Conservation (phyloP, 1,140 invertebrate species). For the Caenorhabditis remanei region DNA sequence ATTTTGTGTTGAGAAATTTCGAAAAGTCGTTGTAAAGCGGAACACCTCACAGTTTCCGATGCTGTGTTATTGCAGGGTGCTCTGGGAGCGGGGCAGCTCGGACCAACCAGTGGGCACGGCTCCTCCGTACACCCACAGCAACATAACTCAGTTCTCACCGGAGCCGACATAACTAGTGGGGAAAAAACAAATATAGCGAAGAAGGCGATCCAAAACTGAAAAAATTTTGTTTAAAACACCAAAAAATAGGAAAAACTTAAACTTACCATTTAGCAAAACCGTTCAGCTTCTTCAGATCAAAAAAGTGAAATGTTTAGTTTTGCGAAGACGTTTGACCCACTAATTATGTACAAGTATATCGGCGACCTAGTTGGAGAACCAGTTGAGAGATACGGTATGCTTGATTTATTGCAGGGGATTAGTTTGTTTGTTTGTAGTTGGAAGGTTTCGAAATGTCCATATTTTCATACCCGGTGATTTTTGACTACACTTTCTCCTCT, state of each 20-base stretch:
- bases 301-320: neutral
- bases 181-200: neutral
- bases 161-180: neutral
- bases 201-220: neutral
- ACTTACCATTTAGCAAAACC: neutral
- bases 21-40: neutral
- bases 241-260: neutral
- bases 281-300: neutral
- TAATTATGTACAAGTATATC: constrained; percentile 49
- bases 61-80: constrained; percentile 7
- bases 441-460: too few species aligned
- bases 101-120: constrained; percentile 44
- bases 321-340: constrained; percentile 32
- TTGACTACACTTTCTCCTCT: neutral
- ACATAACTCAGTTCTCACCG: constrained; percentile 44
- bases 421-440: too few species aligned
- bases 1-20: constrained; percentile 48
- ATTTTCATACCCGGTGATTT: too few species aligned
- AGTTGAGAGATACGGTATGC: neutral
- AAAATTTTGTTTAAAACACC: neutral
- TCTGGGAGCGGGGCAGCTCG: constrained; percentile 36
- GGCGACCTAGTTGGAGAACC: constrained; percentile 30
- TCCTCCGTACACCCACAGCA: constrained; percentile 57
- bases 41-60: neutral
- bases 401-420: neutral